Base-by-base conservation (phyloP, 2,888 invertebrate species). In the Oscheius sp. region DNA sequence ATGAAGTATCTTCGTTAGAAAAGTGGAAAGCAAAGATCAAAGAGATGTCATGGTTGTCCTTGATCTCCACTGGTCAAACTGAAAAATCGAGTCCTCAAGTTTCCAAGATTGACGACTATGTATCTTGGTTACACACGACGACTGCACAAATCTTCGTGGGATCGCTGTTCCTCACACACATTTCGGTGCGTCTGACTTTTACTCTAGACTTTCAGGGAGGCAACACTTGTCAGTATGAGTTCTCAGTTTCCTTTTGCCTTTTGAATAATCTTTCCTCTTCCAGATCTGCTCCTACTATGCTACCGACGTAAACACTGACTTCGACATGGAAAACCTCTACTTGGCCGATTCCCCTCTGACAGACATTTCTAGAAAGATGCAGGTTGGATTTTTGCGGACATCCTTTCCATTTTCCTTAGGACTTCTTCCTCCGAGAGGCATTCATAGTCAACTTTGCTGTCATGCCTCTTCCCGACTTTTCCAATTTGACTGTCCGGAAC, bases 271-370 rank as follows among this genome's bases (percentile, higher is more conserved):
- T 21, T 21, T 21, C 21, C 21, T 21, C 21, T 21, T 21, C 21
- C 21, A 86, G 86, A 75, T 84, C 21, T 80, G 82, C 47, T 78
- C 80, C 7, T 85, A 83, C 58, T 79, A 84, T 42, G 84, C 86
- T 57, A 82, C 86, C 0, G 62, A 84, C 32, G 87, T 87, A 51
- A 87, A 86, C 79, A 87, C 87, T 0, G 76, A 87, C 63, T 87
- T 87, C 73, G 84, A 87, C 78, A 87, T 87, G 87, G 86, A 86
- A 73, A 87, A 87, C 66, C 78, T 88, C 48, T 86, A 88, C 73
- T 74, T 86, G 57, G 81, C 79, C 51, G 82, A 85, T 33, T 86
- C 85, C n/a, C 87, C 87, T 1, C 78, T 87, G 11, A 87, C 87
- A 1, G 84, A 85, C 42, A 85, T 87, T 60, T 85, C 86, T 0